Base-by-base conservation (phyloP, 2,113 vertebrate genomes). In the Pteruthius melanotis region DNA sequence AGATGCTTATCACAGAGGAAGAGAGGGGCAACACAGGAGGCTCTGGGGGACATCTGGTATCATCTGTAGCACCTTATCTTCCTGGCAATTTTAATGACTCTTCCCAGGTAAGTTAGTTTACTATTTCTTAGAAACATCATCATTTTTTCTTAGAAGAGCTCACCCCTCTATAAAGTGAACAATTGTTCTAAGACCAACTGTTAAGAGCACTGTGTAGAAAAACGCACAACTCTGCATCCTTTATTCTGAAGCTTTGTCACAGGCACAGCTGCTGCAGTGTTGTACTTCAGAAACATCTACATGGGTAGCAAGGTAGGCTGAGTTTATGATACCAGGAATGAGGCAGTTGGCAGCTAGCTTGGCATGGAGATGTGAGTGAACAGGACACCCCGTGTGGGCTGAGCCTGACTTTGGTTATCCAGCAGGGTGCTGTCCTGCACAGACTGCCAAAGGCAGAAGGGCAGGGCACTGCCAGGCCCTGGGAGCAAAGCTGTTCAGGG, bases 51-150 rank as follows among this genome's bases (percentile, higher is more conserved):
- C 7, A 31, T 7, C 26, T 8, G 28, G 3, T 13, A 2, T 83
- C 66, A 71, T 24, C 87, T 61, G 37, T 90, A 40, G 24, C 88
- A 53, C 53, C 7, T 0, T 76, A 94, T 78, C 90, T 69, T 89
- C 64, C 27, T 28, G 40, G 31, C 74, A 92, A 49, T 13, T 71
- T 50, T 54, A 56, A 78, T 37, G 18, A 53, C 9, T 13, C 57
- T 72, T 65, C 61, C 11, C 86, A 86, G 91, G 98, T 98, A 95
- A 75, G 72, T 56, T n/a, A 42, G 15, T 42, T 56, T 56, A n/a
- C n/a, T n/a, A 50, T 72, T 88, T 86, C 76, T 59, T 63, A 70
- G 68, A 83, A 89, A 61, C 35, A 30, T 59, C 22, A 17, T 59
- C 0, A 14, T 86, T 87, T 86, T 49, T 24, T 75, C 39, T 74